Evolutionary conservation across 2,797 vertebrate genomes (phyloP), one percentile per base, ranked within the genome.

Genomic region (Acrossocheilus wenchowensis): DNA sequence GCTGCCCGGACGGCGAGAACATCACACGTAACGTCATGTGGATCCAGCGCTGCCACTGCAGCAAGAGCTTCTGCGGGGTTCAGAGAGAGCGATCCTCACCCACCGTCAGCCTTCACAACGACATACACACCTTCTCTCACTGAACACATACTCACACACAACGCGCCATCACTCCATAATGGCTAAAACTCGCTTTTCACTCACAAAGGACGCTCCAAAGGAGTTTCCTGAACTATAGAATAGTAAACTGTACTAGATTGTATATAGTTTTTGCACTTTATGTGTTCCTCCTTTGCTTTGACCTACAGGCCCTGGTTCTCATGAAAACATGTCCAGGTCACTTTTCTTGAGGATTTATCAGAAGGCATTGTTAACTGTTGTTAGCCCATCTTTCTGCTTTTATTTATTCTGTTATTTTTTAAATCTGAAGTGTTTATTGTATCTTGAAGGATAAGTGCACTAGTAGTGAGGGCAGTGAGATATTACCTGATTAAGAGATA

Each of bases 21-120:
- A 88, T 95, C 88, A 89, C 88, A 4, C 92, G 92, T 1, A 86
- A 90, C 2, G 68, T 96, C 69, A 95, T 96, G 95, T 95, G 94
- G 95, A 94, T 96, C 82, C 92, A 93, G 75, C 93, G 90, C 84
- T 96, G 96, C 88, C 91, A 81, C 85, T 96, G 95, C 89, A 87
- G 11, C 54, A 62, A 52, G 3, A 88, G 72, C 81, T 93, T 92
- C 21, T 88, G 26, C 0, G 2, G 8, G 17, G 15, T 17, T 3
- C 57, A 89, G 48, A 7, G 71, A 23, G 11, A 43, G 43, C 36
- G 77, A 36, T 88, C 91, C 1, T 73, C 86, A 10, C 91, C 93
- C 10, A 88, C 88, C 1, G 5, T 95, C 89, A 93, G 89, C 86
- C 91, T 95, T 80, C 90, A 94, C 92, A 94, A 95, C 1, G 95